Base-by-base conservation (phyloP, 2,797 vertebrate genomes). In the Sphenodon punctatus region DNA sequence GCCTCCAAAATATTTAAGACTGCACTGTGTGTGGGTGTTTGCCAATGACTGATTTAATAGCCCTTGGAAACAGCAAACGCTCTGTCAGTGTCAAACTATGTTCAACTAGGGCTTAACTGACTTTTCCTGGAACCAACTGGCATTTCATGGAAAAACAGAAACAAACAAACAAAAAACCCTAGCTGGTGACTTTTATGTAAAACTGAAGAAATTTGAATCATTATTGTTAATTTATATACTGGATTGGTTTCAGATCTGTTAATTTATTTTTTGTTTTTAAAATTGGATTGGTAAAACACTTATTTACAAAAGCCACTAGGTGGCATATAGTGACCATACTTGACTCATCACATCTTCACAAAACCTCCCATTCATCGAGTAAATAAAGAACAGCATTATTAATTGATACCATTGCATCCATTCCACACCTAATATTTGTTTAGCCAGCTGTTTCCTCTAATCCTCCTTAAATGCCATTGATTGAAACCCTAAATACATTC, bases 391-490 rank as follows among this genome's bases (percentile, higher is more conserved):
- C 84, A 71, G 88, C 88, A 95, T 97, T 97, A 96, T 97, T 96
- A 97, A 97, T 96, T 96, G 95, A 96, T 94, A 93, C 89, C 88
- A 87, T 92, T 78, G 88, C 84, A 90, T 94, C 93, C 87, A 91
- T 92, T 94, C 93, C 67, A 78, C 86, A 85, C 87, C 90, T 94
- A 95, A 94, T 96, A 96, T 96, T 96, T 97, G 94, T 96, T 96
- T 97, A 96, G 95, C 93, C 96, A 97, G 95, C 95, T 97, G 96
- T 95, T 97, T 96, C 94, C 95, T 94, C 90, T 95, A 95, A 95
- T 95, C 89, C 90, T 94, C 84, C 89, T 95, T 95, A 95, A 95
- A 95, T 87, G 90, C 78, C 89, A 92, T 87, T 95, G 94, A 97
- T 96, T 94, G 94, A 95, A 94, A 95, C 93, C 86, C 88, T 82